Evolutionary conservation across 2,888 invertebrate genomes (phyloP), one percentile per base, ranked within the genome.

Genomic region (Diloba caeruleocephala): DNA sequence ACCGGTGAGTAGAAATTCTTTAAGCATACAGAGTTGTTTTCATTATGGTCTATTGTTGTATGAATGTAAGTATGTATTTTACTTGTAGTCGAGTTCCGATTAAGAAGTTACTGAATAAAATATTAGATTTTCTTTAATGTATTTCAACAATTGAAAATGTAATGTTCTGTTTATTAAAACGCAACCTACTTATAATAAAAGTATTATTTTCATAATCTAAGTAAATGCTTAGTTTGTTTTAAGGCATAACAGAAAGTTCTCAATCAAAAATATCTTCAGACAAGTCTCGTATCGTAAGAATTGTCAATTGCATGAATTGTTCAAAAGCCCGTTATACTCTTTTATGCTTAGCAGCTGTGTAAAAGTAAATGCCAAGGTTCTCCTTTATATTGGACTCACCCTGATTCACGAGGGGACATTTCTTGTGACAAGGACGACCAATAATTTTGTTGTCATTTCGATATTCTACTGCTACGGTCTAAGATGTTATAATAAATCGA

Each of bases 291-390:
- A 13, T 33, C 15, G 1, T n/a, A 23, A 33, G 9, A 38, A 26
- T 33, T 17, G 23, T 15, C 3, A 14, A 33, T n/a, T n/a, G n/a
- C n/a, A n/a, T n/a, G n/a, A n/a, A n/a, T 46, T 29, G 19, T 42
- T 54, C 9, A 15, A 25, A 25, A 39, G 6, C 49, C 14, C 10
- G 31, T 44, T 25, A 26, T 34, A 25, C 34, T 43, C 14, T 32
- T 26, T 52, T 38, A 46, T 29, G 43, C 10, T 34, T 36, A 32
- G 29, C 48, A 36, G 42, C 51, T 56, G 52, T 52, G 52, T 48
- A 26, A 29, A 54, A 50, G 23, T 42, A 50, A 65, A 67, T 67
- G 67, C 37, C 67, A 67, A 67, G 66, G 66, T 52, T 33, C 12
- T 44, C 43, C 33, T 63, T 63, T 63, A 34, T 54, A 34, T 44